A percentile compares a stretch with the other conserved stretches of the same genome.
Conservation (phyloP, 1,140 invertebrate genomes). For the Leptinotarsa undecemlineata region DNA sequence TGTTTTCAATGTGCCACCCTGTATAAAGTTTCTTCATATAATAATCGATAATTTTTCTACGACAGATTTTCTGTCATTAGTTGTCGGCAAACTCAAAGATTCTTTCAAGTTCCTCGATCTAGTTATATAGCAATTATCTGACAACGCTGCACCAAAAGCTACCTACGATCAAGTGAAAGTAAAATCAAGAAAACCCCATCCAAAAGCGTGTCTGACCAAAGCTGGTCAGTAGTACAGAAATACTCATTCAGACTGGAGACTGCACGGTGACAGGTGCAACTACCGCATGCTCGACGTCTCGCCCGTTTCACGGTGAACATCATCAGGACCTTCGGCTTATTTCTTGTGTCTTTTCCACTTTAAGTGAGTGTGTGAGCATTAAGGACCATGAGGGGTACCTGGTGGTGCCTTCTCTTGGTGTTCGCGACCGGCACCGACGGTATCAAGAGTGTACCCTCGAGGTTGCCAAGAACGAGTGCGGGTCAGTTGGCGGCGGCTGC, state of each 20-base stretch:
- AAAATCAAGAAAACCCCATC: slow-evolving; percentile 22
- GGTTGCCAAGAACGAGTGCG: slow-evolving; percentile 53
- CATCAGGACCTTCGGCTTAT: neutral
- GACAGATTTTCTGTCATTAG: neutral
- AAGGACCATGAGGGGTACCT: slow-evolving; percentile 45
- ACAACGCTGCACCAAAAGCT: slow-evolving; percentile 14
- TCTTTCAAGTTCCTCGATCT: neutral
- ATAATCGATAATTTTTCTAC: neutral
- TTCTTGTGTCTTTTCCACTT: neutral
- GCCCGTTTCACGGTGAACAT: neutral
- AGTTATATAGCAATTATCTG: slow-evolving; percentile 4
- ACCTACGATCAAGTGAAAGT: slow-evolving; percentile 27
- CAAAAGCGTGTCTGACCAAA: slow-evolving; percentile 25
- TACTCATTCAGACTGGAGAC: slow-evolving; percentile 16
- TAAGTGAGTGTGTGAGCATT: slow-evolving; percentile 11
- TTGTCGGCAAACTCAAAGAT: neutral
- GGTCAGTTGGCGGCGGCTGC: slow-evolving; percentile 52
- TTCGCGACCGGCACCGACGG: slow-evolving; percentile 31
- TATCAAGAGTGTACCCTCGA: slow-evolving; percentile 41
- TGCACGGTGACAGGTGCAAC: slow-evolving; percentile 22
- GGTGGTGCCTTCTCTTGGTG: slow-evolving; percentile 46
- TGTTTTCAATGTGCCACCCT: neutral
- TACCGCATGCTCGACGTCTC: slow-evolving; percentile 13
- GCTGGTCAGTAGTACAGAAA: slow-evolving; percentile 25
- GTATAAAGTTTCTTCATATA: neutral